Evolutionary conservation across 2,888 invertebrate genomes (phyloP).

Genomic region (Diachrysia chrysitis): DNA sequence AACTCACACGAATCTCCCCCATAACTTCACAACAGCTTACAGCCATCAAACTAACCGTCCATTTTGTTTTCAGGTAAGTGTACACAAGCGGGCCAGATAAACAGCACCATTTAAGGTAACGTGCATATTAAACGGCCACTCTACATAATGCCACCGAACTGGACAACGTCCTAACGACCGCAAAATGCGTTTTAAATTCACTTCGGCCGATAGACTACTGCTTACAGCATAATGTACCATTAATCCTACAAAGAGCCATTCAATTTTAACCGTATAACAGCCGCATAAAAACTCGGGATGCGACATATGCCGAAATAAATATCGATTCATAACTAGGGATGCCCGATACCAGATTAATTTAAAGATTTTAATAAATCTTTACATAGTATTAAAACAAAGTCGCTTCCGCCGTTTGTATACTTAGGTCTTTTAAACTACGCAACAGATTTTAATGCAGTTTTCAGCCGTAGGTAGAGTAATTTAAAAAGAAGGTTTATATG

Average conservation of each 20-base stretch:
- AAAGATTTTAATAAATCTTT: neutral
- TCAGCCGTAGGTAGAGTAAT: too few species aligned
- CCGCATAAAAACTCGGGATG: slow-evolving; percentile 74
- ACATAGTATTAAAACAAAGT: too few species aligned
- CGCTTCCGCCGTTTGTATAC: too few species aligned
- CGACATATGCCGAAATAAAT: slow-evolving; percentile 82
- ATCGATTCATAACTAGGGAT: slow-evolving; percentile 75
- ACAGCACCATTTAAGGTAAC: slow-evolving; percentile 57
- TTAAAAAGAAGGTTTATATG: too few species aligned
- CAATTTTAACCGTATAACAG: slow-evolving; percentile 71
- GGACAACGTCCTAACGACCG: slow-evolving; percentile 75
- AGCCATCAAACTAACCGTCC: slow-evolving; percentile 45
- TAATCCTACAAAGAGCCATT: slow-evolving; percentile 67
- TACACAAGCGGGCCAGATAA: slow-evolving; percentile 56
- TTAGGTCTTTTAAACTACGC: too few species aligned
- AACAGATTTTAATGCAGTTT: too few species aligned
- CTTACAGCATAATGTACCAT: slow-evolving; percentile 72
- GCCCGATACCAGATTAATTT: slow-evolving; percentile 11
- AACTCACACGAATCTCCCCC: neutral
- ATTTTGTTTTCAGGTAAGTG: slow-evolving; percentile 80
- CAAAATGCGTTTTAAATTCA: slow-evolving; percentile 81
- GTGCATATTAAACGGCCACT: slow-evolving; percentile 59
- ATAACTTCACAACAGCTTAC: slow-evolving; percentile 1
- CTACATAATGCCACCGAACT: slow-evolving; percentile 60
- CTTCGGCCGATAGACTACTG: slow-evolving; percentile 50